Evolutionary conservation across 2,113 vertebrate species (phyloP).

Genomic region (Chloropsis hardwickii): DNA sequence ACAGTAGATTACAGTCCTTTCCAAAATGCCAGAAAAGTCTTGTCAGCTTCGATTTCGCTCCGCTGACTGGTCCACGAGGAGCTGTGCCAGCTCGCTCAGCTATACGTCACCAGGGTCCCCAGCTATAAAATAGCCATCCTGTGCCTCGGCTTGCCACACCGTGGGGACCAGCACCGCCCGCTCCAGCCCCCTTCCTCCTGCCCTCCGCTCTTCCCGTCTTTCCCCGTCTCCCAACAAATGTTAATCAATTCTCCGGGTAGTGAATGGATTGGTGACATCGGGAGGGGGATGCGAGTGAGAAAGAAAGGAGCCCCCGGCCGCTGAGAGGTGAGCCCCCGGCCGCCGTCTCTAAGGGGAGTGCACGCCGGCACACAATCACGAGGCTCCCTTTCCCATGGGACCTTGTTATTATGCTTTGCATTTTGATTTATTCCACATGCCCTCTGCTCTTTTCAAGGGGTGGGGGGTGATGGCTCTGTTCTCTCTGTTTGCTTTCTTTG

Average conservation of each 20-base stretch:
- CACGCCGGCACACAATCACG: slow-evolving; percentile 47
- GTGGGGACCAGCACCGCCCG: slow-evolving; percentile 8
- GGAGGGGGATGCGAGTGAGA: slow-evolving; percentile 59
- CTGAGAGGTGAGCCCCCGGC: slow-evolving; percentile 13
- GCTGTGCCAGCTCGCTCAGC: slow-evolving; percentile 71
- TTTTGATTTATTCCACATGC: slow-evolving; percentile 76
- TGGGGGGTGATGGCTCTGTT: slow-evolving; percentile 27
- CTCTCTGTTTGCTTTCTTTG: slow-evolving; percentile 71
- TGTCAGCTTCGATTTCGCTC: slow-evolving; percentile 76
- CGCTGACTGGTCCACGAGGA: slow-evolving; percentile 74
- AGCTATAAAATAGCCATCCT: slow-evolving; percentile 73
- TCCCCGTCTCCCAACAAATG: slow-evolving; percentile 56
- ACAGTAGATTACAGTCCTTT: slow-evolving; percentile 74
- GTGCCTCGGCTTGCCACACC: slow-evolving; percentile 14
- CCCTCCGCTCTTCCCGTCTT: neutral
- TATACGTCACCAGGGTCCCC: slow-evolving; percentile 72
- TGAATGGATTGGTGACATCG: slow-evolving; percentile 70
- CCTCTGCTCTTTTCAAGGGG: slow-evolving; percentile 54
- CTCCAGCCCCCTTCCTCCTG: neutral
- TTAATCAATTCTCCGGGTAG: slow-evolving; percentile 67
- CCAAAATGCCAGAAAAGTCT: slow-evolving; percentile 76
- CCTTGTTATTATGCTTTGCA: slow-evolving; percentile 28
- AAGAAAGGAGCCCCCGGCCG: slow-evolving; percentile 19
- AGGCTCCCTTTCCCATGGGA: slow-evolving; percentile 65
- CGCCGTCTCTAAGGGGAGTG: slow-evolving; percentile 49